Conservation (phyloP, 2,888 invertebrate genomes). For the Agonum fuliginosum region DNA sequence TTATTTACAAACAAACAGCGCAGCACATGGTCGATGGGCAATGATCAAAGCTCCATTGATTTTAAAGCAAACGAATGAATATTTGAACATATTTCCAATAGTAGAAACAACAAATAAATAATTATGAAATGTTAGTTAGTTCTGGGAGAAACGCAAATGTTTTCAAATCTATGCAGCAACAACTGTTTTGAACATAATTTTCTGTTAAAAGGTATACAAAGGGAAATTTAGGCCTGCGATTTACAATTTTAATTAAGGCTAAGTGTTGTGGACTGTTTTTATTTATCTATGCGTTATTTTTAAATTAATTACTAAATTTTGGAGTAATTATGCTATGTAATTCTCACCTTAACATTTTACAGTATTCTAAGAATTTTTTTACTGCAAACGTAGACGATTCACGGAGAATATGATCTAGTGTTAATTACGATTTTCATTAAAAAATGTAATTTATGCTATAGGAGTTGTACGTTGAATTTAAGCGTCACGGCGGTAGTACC, state of each 20-base stretch:
- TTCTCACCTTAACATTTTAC: neutral
- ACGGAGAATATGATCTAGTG: neutral
- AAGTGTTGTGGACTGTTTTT: neutral
- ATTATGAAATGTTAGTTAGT: neutral
- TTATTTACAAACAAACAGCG: neutral
- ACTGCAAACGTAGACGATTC: neutral
- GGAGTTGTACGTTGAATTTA: neutral
- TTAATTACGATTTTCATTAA: constrained; percentile 1
- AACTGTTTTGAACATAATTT: neutral
- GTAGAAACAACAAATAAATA: neutral
- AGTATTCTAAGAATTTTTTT: neutral
- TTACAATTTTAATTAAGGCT: neutral
- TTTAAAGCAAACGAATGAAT: neutral
- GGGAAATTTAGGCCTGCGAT: neutral
- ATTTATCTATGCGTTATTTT: constrained; percentile 13
- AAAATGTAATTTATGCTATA: no score
- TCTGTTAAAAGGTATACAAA: neutral
- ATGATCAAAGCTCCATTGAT: neutral
- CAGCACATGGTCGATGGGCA: no score
- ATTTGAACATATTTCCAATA: neutral
- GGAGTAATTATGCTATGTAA: neutral
- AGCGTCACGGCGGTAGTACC: no score
- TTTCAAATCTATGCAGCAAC: neutral
- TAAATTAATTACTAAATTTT: constrained; percentile 24
- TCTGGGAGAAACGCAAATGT: no score